Conservation (phyloP, 2,888 invertebrate species). For the Leucophenga montana region DNA sequence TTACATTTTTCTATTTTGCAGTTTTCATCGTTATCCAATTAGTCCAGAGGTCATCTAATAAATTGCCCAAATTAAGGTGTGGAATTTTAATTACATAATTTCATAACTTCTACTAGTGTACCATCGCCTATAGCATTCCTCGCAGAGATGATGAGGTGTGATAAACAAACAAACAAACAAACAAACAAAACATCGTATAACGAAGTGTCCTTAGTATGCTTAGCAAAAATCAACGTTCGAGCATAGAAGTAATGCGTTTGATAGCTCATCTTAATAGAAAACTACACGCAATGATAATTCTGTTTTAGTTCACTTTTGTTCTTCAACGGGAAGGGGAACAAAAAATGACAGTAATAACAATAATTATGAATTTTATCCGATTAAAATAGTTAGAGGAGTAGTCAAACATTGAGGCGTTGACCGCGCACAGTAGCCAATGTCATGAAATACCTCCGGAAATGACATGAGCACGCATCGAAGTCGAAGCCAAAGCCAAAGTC, state of each 20-base stretch:
- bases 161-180: constrained; percentile 36
- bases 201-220: constrained; percentile 16
- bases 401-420: constrained; percentile 15
- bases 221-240: constrained; percentile 39
- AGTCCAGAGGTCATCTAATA: constrained; percentile 67
- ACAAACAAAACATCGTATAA: constrained; percentile 17
- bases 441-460: neutral
- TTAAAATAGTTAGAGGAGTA: constrained; percentile 51
- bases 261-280: constrained; percentile 70
- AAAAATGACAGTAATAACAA: constrained; percentile 72
- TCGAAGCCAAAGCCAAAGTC: too few species aligned
- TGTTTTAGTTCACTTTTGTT: too few species aligned
- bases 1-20: neutral
- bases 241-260: constrained; percentile 59
- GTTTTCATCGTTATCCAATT: constrained; percentile 59
- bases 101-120: neutral
- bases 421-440: neutral
- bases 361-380: constrained; percentile 74
- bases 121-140: neutral
- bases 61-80: constrained; percentile 70
- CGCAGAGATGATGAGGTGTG: neutral
- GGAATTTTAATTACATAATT: constrained; percentile 73
- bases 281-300: constrained; percentile 65
- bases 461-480: neutral
- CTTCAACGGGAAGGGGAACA: constrained; percentile 52